phyloP scores from a whole-genome alignment of 1,140 invertebrate species.

The Orchestia grillus region DNA sequence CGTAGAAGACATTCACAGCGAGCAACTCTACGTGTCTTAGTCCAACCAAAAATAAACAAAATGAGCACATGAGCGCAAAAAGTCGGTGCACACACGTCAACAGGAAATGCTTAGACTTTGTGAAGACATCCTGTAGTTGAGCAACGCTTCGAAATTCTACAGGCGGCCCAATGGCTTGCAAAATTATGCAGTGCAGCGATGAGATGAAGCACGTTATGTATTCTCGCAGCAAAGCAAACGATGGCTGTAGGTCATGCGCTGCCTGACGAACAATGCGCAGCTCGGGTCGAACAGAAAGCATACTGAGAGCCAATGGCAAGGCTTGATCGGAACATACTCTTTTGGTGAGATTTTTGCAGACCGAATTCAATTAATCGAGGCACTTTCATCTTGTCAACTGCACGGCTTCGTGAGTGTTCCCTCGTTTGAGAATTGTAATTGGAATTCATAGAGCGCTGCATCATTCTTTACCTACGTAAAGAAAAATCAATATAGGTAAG shows the following conservation, averaged over 20 bases:
- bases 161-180: background rate
- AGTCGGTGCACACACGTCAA: background rate
- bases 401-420: conserved; percentile 50
- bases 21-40: too few relatives aligned
- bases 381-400: conserved; percentile 56
- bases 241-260: background rate
- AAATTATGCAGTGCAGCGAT: background rate
- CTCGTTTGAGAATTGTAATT: conserved; percentile 46
- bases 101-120: background rate
- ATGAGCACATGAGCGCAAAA: too few relatives aligned
- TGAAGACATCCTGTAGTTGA: background rate
- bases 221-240: background rate
- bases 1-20: too few relatives aligned
- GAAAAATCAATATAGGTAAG: conserved; percentile 14
- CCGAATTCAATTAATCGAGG: conserved; percentile 54
- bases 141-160: background rate
- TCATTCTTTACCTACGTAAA: background rate
- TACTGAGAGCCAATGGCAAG: conserved; percentile 13
- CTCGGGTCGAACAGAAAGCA: background rate
- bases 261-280: background rate
- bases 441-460: conserved; percentile 44
- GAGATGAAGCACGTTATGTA: background rate
- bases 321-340: conserved; percentile 12
- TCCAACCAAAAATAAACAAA: too few relatives aligned
- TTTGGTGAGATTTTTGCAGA: conserved; percentile 31